Conservation (phyloP, 2,888 invertebrate species). For the Stenotaenia linearis region DNA sequence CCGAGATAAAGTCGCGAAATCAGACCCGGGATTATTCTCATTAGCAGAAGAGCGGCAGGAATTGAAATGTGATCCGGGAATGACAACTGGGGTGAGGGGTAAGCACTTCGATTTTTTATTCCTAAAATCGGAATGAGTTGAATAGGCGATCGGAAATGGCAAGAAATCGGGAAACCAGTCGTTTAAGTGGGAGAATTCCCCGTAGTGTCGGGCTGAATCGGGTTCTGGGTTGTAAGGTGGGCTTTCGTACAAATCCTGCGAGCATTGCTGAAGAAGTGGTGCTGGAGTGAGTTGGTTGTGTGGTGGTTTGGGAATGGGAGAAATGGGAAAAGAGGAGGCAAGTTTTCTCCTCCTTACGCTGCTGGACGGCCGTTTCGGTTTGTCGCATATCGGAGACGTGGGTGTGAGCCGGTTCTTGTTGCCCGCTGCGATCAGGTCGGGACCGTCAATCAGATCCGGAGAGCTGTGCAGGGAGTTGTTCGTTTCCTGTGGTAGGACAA, state of each 20-base stretch:
- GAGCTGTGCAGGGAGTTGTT: neutral
- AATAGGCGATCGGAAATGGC: too few species aligned
- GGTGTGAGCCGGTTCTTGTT: constrained; percentile 21
- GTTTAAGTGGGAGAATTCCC: neutral
- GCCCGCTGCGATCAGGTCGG: neutral
- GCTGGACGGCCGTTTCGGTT: constrained; percentile 34
- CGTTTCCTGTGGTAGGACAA: neutral
- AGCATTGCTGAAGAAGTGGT: neutral
- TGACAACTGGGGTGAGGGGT: too few species aligned
- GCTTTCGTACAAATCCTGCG: neutral
- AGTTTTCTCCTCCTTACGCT: neutral
- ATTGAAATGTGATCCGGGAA: neutral
- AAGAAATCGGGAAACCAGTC: neutral
- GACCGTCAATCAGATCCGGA: neutral
- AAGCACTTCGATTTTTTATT: too few species aligned
- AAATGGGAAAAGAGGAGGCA: neutral
- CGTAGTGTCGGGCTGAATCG: neutral
- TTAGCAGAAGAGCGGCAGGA: neutral
- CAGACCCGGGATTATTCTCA: neutral
- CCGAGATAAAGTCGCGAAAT: neutral
- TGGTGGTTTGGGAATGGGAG: neutral
- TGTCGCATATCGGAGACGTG: constrained; percentile 19
- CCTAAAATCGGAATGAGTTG: too few species aligned
- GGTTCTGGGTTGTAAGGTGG: neutral
- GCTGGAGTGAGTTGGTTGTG: neutral